Evolutionary conservation across 1,140 invertebrate genomes (phyloP), one percentile per base, ranked within the genome.

Genomic region (Arctopsyche grandis): DNA sequence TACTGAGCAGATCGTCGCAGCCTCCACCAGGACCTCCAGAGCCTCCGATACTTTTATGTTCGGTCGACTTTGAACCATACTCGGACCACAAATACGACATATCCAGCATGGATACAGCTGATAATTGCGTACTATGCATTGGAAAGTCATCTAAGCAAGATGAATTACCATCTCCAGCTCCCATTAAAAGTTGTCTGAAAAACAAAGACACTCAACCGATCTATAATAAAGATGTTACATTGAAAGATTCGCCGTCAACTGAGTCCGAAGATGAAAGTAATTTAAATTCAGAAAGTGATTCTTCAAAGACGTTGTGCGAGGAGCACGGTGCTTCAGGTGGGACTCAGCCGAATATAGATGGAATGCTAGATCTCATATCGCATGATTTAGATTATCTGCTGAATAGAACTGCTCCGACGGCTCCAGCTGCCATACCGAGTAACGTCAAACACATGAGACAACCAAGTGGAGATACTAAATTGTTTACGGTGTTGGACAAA

Each of bases 381-480:
- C 91, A 93, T 83, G 93, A 94, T 85, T 87, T 94, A 56, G 93
- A 94, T 85, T 94, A 94, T 86, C 85, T 94, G 77, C 85, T 94
- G 69, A 94, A 94, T 85, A 89, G 92, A 71, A 91, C 87, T 66
- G 84, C 85, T 52, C 83, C 84, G 14, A 69, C 69, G 69, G 84
- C 79, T 58, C 80, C 82, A 81, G 83, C 84, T 69, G 75, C 82
- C n/a, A 48, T 82, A 66, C 80, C 84, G 71, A 86, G 85, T 80
- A 85, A 86, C 69, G 84, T 87, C 75, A 86, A 85, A 1, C 86
- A 87, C 16, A 86, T 86, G 82, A 86, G 87, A 84, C 79, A 79
- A 24, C 63, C 77, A 5, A 76, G 78, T 60, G 77, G 60, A 5
- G 79, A 81, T 12, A 70, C 29, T 10, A 81, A 83, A 71, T 9